Evolutionary conservation across 1,140 invertebrate genomes (phyloP), one percentile per base, ranked within the genome.

Genomic region (Brachystomella parvula): DNA sequence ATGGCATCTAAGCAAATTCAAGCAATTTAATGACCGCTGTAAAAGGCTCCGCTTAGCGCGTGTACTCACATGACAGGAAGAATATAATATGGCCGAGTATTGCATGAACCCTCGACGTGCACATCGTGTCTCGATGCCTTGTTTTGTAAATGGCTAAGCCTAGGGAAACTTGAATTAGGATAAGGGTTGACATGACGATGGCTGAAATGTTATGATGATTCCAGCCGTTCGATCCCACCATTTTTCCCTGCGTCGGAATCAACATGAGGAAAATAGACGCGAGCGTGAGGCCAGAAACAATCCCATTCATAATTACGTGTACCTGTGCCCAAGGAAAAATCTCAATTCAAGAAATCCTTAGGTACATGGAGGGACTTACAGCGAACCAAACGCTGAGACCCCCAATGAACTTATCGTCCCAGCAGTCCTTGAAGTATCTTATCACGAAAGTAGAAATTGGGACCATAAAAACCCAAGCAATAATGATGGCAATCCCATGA

Each of bases 401-500:
- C 24, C 49, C 9, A 26, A 53, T 53, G 49, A 53, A 24, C 21
- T 24, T 6, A 12, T 26, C 49, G 24, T 24, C 6, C 6, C 9
- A 53, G 6, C 12, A 15, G 24, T 53, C 24, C 24, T 53, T 53
- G 24, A 53, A 53, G 24, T 53, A 53, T 17, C 49, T 12, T 15
- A 9, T 53, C 12, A 53, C 24, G 49, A 53, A 53, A 15, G 49
- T 53, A 17, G 49, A 53, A 53, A 53, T 53, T 26, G 49, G 49
- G 6, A 53, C 12, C 3, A 53, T 15, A 6, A 53, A 26, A 15
- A 9, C 6, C 49, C 49, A 53, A 12, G 49, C 49, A 24, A 53
- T 15, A 12, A 53, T 3, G 24, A 53, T 9, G 49, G 6, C 12
- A 26, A 24, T 53, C 15, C 49, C 49, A 53, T 53, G 49, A 9